Percentiles rank a stretch among this genome's conserved stretches.
These are phyloP conservation scores for Syngnathus typhle DNA, from an alignment of 2,113 vertebrate species.

Conservation along the genomic window DNA sequence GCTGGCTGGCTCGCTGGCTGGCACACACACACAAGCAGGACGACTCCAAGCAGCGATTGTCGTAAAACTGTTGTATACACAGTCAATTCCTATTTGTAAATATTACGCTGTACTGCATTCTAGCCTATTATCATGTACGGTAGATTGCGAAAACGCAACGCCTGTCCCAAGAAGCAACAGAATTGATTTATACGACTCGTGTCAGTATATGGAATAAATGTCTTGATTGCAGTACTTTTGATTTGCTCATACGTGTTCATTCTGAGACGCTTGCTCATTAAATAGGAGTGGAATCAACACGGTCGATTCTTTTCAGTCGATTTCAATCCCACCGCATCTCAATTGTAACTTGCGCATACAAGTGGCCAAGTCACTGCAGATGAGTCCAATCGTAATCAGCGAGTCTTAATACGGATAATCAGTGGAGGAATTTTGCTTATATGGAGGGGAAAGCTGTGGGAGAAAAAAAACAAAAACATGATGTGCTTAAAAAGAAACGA, in stretches of 20 bases:
- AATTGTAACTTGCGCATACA: no score
- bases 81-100: slow-evolving; percentile 45
- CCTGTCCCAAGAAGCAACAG: slow-evolving; percentile 20
- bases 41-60: slow-evolving; percentile 27
- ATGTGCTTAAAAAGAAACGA: no score
- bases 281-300: not conserved
- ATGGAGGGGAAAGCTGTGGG: no score
- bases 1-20: not conserved
- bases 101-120: slow-evolving; percentile 31
- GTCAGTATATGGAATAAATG: slow-evolving; percentile 44
- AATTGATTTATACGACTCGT: slow-evolving; percentile 45
- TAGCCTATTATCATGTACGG: slow-evolving; percentile 15
- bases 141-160: slow-evolving; percentile 15
- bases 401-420: no score
- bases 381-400: no score
- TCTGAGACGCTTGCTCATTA: not conserved
- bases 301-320: no score
- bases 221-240: slow-evolving; percentile 27
- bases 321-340: no score
- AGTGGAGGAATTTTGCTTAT: no score
- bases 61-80: slow-evolving; percentile 45
- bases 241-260: not conserved
- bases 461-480: no score
- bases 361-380: no score
- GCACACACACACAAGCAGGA: not conserved